These are phyloP conservation scores for Bovichtus diacanthus DNA, from an alignment of 2,797 vertebrate genomes.

Conservation along the genomic window DNA sequence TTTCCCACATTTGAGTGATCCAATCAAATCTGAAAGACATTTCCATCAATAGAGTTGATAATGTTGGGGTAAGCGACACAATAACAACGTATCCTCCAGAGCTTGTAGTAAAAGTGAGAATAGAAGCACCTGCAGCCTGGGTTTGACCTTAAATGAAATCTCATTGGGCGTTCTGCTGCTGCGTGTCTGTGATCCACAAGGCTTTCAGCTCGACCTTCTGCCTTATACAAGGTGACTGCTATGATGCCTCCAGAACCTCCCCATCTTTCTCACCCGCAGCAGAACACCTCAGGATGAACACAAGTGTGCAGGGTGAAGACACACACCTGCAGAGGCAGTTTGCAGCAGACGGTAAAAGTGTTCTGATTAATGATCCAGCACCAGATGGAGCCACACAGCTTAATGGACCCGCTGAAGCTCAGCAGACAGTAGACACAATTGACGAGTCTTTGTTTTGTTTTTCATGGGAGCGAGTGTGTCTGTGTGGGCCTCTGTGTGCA, in stretches of 20 bases:
- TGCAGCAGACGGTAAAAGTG: constrained; percentile 18
- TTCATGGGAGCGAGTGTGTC: constrained; percentile 11
- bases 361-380: constrained; percentile 52
- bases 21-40: background rate
- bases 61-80: background rate
- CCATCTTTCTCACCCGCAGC: background rate
- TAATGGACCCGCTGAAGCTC: constrained; percentile 56
- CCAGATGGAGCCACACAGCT: constrained; percentile 45
- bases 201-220: constrained; percentile 41
- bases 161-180: constrained; percentile 8
- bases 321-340: constrained; percentile 24
- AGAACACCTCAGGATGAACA: constrained; percentile 10
- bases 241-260: constrained; percentile 5
- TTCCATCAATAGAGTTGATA: background rate
- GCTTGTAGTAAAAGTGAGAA: constrained; percentile 2
- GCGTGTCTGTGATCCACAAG: constrained; percentile 27
- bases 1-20: background rate
- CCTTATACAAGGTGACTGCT: constrained; percentile 18
- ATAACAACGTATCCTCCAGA: background rate
- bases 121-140: constrained; percentile 8
- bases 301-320: background rate
- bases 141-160: constrained; percentile 43
- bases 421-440: constrained; percentile 31
- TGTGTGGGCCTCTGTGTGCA: background rate
- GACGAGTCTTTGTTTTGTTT: constrained; percentile 38